Base-by-base conservation (phyloP, 2,888 invertebrate genomes). In the Abrostola triplasia region DNA sequence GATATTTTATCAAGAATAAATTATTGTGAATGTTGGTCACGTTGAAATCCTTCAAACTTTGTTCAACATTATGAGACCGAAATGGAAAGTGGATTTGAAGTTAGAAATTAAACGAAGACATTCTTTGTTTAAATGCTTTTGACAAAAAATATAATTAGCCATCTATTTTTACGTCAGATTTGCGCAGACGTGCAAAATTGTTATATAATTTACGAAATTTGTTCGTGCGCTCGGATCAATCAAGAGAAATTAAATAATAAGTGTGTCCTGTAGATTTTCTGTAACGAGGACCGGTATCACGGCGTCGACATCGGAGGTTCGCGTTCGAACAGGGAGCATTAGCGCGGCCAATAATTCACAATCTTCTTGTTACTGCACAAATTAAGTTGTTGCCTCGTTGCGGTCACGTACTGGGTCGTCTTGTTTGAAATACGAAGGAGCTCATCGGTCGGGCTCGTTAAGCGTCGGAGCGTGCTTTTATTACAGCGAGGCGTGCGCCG, bases 381-480 rank as follows among this genome's bases (percentile, higher is more conserved):
- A 88, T 88, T 87, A 88, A 88, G 87, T 87, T 84, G 86, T 89
- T 84, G 85, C 83, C 83, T 83, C 84, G 89, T 84, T 87, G 89
- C 87, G 91, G 92, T 92, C 93, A 94, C 93, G 93, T 93, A 86
- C 87, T 80, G 88, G 68, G 73, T 73, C 73, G 89, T 87, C 92
- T 92, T 92, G 92, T 93, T 92, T 92, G 93, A 92, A 94, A 93
- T 92, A 92, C 92, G 92, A 90, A 92, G 92, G 89, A 90, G 89
- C 92, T 93, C 93, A 92, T 93, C 92, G 92, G 90, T 86, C 89
- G 85, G 87, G 90, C 90, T 94, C 92, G 93, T 94, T 94, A 93
- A 93, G 92, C 93, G 92, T 86, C 82, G 88, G 88, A 91, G 93
- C 94, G 93, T 94, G 94, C 93, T 93, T 94, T 93, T 94, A 93